These are phyloP conservation scores for Trypoxylus dichotomus DNA, from an alignment of 1,140 invertebrate genomes.

Conservation along the genomic window DNA sequence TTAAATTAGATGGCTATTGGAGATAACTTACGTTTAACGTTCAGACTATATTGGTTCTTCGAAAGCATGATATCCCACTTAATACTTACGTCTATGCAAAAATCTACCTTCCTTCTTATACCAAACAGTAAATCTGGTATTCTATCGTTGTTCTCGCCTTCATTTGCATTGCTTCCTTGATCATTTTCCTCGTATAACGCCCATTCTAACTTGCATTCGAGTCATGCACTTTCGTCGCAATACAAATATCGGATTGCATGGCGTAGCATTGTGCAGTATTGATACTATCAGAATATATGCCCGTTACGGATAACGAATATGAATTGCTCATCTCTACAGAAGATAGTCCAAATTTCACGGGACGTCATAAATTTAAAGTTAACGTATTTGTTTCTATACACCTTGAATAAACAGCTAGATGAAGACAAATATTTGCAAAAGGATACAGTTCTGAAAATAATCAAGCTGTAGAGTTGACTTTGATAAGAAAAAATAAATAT, in stretches of 20 bases:
- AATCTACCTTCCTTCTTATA: background rate
- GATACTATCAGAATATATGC: background rate
- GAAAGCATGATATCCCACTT: too few species aligned
- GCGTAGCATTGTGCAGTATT: background rate
- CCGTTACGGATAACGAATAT: background rate
- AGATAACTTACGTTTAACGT: too few species aligned
- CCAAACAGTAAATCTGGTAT: background rate
- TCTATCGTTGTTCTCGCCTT: background rate
- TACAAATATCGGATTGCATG: background rate
- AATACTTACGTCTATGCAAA: too few species aligned
- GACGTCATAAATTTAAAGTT: background rate
- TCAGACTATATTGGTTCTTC: too few species aligned
- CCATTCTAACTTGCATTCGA: background rate
- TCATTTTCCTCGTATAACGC: background rate
- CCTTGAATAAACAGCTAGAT: background rate
- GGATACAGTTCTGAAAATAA: background rate
- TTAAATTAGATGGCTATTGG: too few species aligned
- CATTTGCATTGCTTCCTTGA: background rate
- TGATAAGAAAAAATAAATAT: too few species aligned
- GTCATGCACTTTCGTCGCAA: background rate
- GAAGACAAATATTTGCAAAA: background rate
- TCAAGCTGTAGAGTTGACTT: background rate
- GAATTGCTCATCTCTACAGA: background rate
- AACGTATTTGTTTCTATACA: background rate
- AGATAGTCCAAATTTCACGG: background rate